A percentile compares a stretch with the other conserved stretches of the same genome.
Evolutionary conservation across 2,888 invertebrate genomes (phyloP).

Genomic region (Drosophila neutralis): DNA sequence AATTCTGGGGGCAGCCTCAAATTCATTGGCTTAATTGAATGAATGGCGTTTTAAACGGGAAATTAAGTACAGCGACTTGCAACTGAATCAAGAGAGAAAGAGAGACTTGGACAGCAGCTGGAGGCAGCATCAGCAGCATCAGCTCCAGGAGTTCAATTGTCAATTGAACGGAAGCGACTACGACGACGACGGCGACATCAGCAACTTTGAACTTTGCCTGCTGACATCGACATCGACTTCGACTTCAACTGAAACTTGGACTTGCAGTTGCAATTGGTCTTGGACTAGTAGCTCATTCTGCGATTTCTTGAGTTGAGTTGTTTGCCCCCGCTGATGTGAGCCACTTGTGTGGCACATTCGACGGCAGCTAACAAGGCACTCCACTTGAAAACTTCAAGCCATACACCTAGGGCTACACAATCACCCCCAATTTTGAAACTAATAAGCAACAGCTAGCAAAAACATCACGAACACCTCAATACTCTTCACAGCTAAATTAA

Average conservation of each 20-base stretch:
- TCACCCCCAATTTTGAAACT: conserved; percentile 69
- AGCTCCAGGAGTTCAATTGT: conserved; percentile 74
- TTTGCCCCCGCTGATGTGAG: conserved; percentile 82
- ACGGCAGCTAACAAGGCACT: conserved; percentile 72
- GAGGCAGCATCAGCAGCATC: conserved; percentile 10
- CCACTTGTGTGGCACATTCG: conserved; percentile 82
- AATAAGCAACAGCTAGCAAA: background rate
- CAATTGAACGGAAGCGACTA: conserved; percentile 79
- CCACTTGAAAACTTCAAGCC: conserved; percentile 47
- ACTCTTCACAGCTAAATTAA: background rate
- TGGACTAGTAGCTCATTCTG: conserved; percentile 8
- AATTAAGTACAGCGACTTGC: conserved; percentile 79
- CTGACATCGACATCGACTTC: conserved; percentile 5
- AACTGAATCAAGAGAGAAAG: conserved; percentile 17
- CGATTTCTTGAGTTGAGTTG: conserved; percentile 52
- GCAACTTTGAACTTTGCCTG: conserved; percentile 79
- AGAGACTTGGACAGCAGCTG: conserved; percentile 4
- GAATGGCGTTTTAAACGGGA: conserved; percentile 83
- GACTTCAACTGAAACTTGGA: conserved; percentile 11
- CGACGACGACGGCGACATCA: conserved; percentile 37
- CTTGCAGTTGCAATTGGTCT: conserved; percentile 25
- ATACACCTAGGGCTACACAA: conserved; percentile 23
- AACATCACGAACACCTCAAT: background rate
- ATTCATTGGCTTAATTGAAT: conserved; percentile 84
- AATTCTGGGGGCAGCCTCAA: conserved; percentile 56